Percentiles rank a stretch among this genome's conserved stretches.
Evolutionary conservation across 2,888 invertebrate species (phyloP).

Genomic region (Drosophila sordidula): DNA sequence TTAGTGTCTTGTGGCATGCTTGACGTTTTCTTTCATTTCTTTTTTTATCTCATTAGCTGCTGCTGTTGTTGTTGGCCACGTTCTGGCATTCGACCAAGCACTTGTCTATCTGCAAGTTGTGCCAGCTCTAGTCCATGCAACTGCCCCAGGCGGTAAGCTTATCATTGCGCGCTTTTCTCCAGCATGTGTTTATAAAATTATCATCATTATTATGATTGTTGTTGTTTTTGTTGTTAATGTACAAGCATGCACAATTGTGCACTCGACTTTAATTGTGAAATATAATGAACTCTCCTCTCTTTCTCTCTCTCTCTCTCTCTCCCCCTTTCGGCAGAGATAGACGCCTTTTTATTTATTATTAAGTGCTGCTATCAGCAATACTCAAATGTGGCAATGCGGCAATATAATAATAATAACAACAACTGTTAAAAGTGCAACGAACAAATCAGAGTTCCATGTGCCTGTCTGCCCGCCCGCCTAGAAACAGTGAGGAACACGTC

Average conservation of each 20-base stretch:
- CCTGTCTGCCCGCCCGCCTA: slow-evolving; percentile 19
- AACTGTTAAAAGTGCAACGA: slow-evolving; percentile 45
- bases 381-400: slow-evolving; percentile 51
- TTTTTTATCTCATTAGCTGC: slow-evolving; percentile 65
- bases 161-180: slow-evolving; percentile 25
- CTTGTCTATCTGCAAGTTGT: slow-evolving; percentile 18
- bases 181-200: slow-evolving; percentile 20
- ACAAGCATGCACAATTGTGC: slow-evolving; percentile 37
- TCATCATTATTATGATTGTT: slow-evolving; percentile 29
- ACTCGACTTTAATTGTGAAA: slow-evolving; percentile 47
- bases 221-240: slow-evolving; percentile 20
- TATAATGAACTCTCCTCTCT: slow-evolving; percentile 26
- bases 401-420: slow-evolving; percentile 35
- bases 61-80: slow-evolving; percentile 61
- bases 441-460: slow-evolving; percentile 33
- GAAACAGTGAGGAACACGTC: slow-evolving; percentile 47
- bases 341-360: slow-evolving; percentile 44
- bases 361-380: slow-evolving; percentile 54
- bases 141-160: slow-evolving; percentile 31
- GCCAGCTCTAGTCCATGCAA: slow-evolving; percentile 21
- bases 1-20: slow-evolving; percentile 17
- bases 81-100: slow-evolving; percentile 41
- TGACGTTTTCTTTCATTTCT: background rate
- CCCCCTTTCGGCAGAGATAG: slow-evolving; percentile 27
- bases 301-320: background rate